A percentile compares a stretch with the other conserved stretches of the same genome.
These are phyloP conservation scores for Pangasianodon gigas DNA, from an alignment of 2,113 vertebrate genomes.

Conservation along the genomic window DNA sequence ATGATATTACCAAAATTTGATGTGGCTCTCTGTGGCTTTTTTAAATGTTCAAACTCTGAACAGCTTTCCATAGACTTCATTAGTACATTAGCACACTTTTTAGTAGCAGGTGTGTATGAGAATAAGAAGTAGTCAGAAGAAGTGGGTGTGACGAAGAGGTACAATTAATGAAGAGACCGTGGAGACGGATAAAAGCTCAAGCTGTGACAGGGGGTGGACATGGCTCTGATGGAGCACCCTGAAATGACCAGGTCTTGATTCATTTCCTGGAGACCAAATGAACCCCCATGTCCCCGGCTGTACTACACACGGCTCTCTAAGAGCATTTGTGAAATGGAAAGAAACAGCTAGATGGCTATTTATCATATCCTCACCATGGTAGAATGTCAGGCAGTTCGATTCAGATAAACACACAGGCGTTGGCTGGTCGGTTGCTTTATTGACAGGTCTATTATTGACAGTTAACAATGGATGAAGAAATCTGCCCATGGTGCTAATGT, in stretches of 20 bases:
- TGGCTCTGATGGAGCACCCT: conserved; percentile 31
- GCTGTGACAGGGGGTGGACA: conserved; percentile 20
- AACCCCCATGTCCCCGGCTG: conserved; percentile 18
- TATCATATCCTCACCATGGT: conserved; percentile 10
- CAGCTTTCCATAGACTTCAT: not conserved
- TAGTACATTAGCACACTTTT: not conserved
- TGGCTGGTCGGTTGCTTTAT: conserved; percentile 26
- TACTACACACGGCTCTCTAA: not conserved
- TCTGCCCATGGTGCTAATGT: conserved; percentile 4
- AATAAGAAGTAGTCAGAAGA: conserved; percentile 2
- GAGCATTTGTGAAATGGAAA: conserved; percentile 21
- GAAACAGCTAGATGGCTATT: conserved; percentile 8
- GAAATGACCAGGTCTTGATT: conserved; percentile 38
- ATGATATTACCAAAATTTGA: not conserved
- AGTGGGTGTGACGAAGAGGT: conserved; percentile 5
- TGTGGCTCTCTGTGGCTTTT: not conserved
- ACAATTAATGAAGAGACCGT: not conserved
- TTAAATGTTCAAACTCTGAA: not conserved
- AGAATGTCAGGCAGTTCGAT: conserved; percentile 17
- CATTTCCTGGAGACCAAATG: conserved; percentile 22
- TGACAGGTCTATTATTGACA: conserved; percentile 3
- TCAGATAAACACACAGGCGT: conserved; percentile 6
- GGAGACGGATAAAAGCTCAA: conserved; percentile 17
- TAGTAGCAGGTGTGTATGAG: conserved; percentile 10
- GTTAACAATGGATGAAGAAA: conserved; percentile 26